Base-by-base conservation (phyloP, 2,888 invertebrate species). In the Bedellia somnulentella region DNA sequence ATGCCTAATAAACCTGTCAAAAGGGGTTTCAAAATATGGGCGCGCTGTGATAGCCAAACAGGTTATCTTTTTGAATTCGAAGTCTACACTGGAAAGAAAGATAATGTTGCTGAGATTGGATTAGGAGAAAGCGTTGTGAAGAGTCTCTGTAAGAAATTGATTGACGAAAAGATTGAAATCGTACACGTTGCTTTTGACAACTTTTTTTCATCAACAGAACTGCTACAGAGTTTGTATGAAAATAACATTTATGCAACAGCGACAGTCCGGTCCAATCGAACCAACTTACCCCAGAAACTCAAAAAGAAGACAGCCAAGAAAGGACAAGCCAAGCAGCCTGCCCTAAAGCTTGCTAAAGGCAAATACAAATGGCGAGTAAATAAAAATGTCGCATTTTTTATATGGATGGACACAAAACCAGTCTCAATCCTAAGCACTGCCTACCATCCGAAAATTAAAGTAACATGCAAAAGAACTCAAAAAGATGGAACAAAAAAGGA, bases 1-100 rank as follows among this genome's bases (percentile, higher is more conserved):
- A 42, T 46, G 43, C 44, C 43, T 2, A 27, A 37, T 15, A 47
- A 47, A 27, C 45, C 44, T 2, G 37, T 46, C 27, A 46, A 45
- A 35, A 29, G 43, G 22, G 43, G 43, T 15, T 46, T 35, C 27
- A 47, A 46, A 32, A 34, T 43, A 5, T 45, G 47, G 43, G 33
- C 33, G 22, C 15, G 43, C 9, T 36, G 37, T 24, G 43, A 45
- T 30, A 38, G 37, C 17, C 9, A 8, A 11, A 44, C 40, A 25
- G 44, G 45, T 5, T 45, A 44, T 28, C 25, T 43, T n/a, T 41
- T 31, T 21, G 16, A 38, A 10, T 41, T 37, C 22, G 28, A 40
- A 29, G 29, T 42, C 24, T 42, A 44, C 29, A 42, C 40, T 8
- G 43, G 43, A 1, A 45, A 42, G 15, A 26, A 26, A 14, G 15